phyloP scores from a whole-genome alignment of 2,888 invertebrate species.

The Bugulina stolonifera region DNA sequence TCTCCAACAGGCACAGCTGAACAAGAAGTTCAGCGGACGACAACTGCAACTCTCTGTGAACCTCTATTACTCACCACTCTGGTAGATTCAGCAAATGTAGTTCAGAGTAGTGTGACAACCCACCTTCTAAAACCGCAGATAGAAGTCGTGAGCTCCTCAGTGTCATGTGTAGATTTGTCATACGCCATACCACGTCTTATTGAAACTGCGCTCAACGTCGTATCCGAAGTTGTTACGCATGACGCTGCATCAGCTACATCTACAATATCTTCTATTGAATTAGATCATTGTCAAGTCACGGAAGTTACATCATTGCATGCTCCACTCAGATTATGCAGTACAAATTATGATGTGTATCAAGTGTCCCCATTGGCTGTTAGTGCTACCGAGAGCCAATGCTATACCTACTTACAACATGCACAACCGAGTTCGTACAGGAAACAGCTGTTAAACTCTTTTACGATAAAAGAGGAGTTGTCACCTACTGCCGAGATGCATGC shows the following conservation, averaged over 20 bases:
- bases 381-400: background rate
- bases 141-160: no score
- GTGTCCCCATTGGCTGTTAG: background rate
- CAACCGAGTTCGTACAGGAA: background rate
- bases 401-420: constrained; percentile 10
- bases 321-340: background rate
- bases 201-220: no score
- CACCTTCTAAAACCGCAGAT: no score
- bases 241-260: no score
- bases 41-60: background rate
- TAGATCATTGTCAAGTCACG: background rate
- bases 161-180: no score
- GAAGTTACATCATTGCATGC: background rate
- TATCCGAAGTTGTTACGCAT: no score
- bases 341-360: background rate
- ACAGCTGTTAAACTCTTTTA: constrained; percentile 10
- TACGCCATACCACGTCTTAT: no score
- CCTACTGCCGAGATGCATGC: constrained; percentile 17
- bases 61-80: background rate
- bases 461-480: constrained; percentile 5
- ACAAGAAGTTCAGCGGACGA: no score
- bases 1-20: no score
- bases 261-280: no score
- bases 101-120: no score
- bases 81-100: no score